Percentiles rank a stretch among this genome's conserved stretches.
phyloP scores from a whole-genome alignment of 2,888 invertebrate genomes.

The Drosophila infuscata region DNA sequence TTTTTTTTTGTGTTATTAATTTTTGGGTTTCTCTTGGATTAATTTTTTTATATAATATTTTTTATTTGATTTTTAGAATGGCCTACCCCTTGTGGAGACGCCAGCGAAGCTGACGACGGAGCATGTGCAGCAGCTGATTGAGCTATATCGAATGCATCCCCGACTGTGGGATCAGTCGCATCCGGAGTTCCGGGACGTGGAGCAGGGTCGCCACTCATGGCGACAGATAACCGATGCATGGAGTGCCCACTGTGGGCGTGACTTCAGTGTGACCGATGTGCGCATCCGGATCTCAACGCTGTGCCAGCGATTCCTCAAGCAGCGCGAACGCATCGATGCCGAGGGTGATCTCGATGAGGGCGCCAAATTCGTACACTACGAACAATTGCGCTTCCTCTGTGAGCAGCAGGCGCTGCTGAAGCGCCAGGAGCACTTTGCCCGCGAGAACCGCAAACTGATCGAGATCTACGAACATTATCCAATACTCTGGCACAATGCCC shows the following conservation, averaged over 20 bases:
- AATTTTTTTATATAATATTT: background rate
- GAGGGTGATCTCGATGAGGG: slow-evolving; percentile 70
- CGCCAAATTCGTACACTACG: slow-evolving; percentile 70
- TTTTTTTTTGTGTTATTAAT: background rate
- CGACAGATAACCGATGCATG: slow-evolving; percentile 65
- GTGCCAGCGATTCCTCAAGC: slow-evolving; percentile 77
- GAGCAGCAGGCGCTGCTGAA: slow-evolving; percentile 73
- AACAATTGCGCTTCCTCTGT: slow-evolving; percentile 70
- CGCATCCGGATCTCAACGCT: slow-evolving; percentile 75
- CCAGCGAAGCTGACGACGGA: slow-evolving; percentile 59
- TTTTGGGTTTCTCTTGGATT: background rate
- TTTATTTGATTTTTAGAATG: slow-evolving; percentile 3
- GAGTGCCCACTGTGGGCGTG: slow-evolving; percentile 64
- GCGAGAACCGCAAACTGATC: slow-evolving; percentile 73
- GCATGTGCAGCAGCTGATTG: slow-evolving; percentile 69
- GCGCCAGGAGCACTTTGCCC: slow-evolving; percentile 65
- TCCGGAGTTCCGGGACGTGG: slow-evolving; percentile 69
- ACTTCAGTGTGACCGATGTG: slow-evolving; percentile 72
- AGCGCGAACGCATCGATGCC: slow-evolving; percentile 70
- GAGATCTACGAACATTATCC: slow-evolving; percentile 78
- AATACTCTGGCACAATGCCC: slow-evolving; percentile 76
- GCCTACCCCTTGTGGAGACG: slow-evolving; percentile 37
- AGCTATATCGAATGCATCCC: slow-evolving; percentile 67
- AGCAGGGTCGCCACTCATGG: slow-evolving; percentile 74
- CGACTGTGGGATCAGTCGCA: slow-evolving; percentile 79